Percentiles rank a stretch among this genome's conserved stretches.
Evolutionary conservation across 2,113 vertebrate genomes (phyloP).

Genomic region (Riparia riparia): DNA sequence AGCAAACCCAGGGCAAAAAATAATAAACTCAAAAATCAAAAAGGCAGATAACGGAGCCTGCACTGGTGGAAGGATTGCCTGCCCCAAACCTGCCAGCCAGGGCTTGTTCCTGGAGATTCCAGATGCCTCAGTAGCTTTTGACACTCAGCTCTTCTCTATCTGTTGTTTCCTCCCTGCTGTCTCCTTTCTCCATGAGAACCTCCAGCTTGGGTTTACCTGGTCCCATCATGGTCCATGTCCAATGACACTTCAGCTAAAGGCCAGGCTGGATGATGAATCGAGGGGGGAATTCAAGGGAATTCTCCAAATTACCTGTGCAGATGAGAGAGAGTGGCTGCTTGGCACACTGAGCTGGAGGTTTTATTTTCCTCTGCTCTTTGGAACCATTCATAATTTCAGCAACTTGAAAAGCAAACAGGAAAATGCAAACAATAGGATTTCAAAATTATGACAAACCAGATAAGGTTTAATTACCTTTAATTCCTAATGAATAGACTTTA

Average conservation of each 20-base stretch:
- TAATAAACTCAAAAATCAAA: background rate
- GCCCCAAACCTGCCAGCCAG: fast-evolving
- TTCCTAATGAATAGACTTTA: conserved; percentile 17
- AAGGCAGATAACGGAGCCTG: background rate
- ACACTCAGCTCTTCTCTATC: background rate
- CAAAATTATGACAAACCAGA: conserved; percentile 2
- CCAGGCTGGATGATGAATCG: background rate
- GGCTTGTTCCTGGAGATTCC: background rate
- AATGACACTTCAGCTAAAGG: fast-evolving
- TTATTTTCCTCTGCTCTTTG: background rate
- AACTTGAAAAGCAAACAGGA: conserved; percentile 10
- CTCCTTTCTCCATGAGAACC: background rate
- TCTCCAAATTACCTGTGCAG: background rate
- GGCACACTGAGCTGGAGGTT: background rate
- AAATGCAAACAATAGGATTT: conserved; percentile 24
- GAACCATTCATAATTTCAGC: conserved; percentile 37
- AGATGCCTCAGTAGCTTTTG: background rate
- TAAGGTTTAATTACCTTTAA: conserved; percentile 21
- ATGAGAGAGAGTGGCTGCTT: background rate
- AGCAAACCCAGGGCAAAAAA: background rate
- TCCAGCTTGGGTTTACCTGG: background rate
- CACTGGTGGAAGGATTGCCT: fast-evolving
- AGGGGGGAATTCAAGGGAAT: fast-evolving
- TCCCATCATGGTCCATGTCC: fast-evolving
- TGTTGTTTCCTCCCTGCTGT: fast-evolving